Evolutionary conservation across 2,113 vertebrate species (phyloP), one percentile per base, ranked within the genome.

Genomic region (Cyprinodon brontotheroides): DNA sequence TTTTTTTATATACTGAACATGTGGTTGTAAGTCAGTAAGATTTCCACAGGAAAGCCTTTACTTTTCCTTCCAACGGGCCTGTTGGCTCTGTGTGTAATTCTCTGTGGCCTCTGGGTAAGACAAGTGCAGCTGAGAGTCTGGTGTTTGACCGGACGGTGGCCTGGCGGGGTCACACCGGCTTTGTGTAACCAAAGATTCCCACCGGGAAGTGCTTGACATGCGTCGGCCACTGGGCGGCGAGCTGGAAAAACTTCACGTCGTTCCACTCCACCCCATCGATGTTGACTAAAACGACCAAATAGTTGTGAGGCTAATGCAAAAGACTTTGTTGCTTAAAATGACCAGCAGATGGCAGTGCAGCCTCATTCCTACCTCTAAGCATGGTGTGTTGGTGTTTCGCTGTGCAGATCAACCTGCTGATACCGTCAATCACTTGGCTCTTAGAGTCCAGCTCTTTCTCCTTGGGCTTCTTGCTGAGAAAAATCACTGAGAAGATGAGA

Each of bases 321-420:
- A 47, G 20, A 68, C 14, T 17, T 65, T 2, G 0, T 29, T 64
- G 9, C 45, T 6, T 3, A 29, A 29, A 15, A 2, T 11, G 1
- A 6, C 38, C 92, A 89, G 47, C 70, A 89, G 90, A 3, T 69
- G 91, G 90, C 87, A 79, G 84, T 71, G 72, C 3, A 47, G 73
- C 50, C 12, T 15, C 63, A 70, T 53, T 0, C 68, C 87, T 64
- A 96, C 96, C 96, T 95, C 94, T 92, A 79, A 97, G 83, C 96
- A 97, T 96, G 17, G 96, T 97, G 91, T 96, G 96, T 89, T 97
- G 96, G 87, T 97, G 96, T 88, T 96, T 97, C 89, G 96, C 96
- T 3, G 96, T 96, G 84, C 96, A 97, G 92, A 97, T 97, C 90
- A 97, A 92, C 82, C 96, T 94, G 61, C 96, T 96, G 91, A 97